phyloP scores from a whole-genome alignment of 1,140 invertebrate species.

The Pseudomyrmex gracilis region DNA sequence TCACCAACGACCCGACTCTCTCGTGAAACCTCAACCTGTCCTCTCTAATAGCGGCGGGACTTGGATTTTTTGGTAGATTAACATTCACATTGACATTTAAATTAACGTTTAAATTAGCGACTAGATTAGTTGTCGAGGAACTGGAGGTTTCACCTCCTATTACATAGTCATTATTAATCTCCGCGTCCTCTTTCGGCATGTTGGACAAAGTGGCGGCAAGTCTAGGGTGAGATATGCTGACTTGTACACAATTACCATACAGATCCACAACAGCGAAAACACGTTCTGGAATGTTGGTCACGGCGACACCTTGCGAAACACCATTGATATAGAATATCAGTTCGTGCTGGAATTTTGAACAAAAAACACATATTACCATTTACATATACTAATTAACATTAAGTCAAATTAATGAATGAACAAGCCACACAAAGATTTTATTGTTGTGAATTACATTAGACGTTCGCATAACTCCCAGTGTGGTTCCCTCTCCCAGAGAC shows the following conservation, averaged over 20 bases:
- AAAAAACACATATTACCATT: constrained; percentile 37
- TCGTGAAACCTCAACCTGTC: constrained; percentile 95
- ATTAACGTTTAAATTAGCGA: constrained; percentile 84
- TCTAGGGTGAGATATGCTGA: constrained; percentile 87
- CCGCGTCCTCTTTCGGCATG: constrained; percentile 77
- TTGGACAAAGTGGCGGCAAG: constrained; percentile 43
- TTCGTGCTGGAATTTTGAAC: constrained; percentile 88
- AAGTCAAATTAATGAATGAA: neutral
- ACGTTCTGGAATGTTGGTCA: constrained; percentile 90
- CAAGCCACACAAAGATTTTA: neutral
- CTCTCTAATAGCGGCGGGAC: constrained; percentile 78
- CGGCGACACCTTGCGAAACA: constrained; percentile 94
- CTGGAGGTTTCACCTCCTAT: constrained; percentile 79
- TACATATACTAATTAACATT: neutral
- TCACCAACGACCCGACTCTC: constrained; percentile 94
- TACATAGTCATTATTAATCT: constrained; percentile 83
- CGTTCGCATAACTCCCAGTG: constrained; percentile 93
- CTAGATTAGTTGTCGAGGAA: constrained; percentile 82
- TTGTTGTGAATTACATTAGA: constrained; percentile 87
- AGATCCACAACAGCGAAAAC: constrained; percentile 96
- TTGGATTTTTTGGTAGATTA: constrained; percentile 83
- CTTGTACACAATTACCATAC: constrained; percentile 97
- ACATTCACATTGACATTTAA: constrained; percentile 85
- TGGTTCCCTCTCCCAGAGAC: constrained; percentile 93
- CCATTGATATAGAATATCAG: constrained; percentile 96